Evolutionary conservation across 2,888 invertebrate genomes (phyloP).

Genomic region (Pterobdella sp.): DNA sequence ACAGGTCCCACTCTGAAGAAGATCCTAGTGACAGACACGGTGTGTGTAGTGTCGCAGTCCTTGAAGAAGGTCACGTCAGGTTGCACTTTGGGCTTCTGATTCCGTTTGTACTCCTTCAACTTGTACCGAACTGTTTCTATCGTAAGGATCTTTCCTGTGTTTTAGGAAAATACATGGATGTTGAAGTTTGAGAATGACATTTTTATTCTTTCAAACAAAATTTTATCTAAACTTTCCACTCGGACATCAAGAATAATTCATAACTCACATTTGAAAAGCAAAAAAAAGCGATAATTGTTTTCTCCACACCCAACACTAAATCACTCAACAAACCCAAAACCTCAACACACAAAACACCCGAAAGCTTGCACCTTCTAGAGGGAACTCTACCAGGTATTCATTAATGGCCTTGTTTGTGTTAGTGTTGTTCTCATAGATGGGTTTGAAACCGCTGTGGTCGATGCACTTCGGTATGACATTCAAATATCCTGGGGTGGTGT

Average conservation of each 20-base stretch:
- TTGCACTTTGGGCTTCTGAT: not conserved
- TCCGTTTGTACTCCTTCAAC: not conserved
- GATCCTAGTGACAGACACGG: not conserved
- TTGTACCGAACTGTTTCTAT: slow-evolving; percentile 6
- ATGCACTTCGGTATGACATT: slow-evolving; percentile 6
- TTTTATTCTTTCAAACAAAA: no score
- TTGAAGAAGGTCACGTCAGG: slow-evolving; percentile 7
- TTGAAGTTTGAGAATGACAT: no score
- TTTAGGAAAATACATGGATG: no score
- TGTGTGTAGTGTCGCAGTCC: not conserved
- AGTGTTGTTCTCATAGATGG: not conserved
- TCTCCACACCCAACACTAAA: no score
- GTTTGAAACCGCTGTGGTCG: not conserved
- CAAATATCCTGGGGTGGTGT: not conserved
- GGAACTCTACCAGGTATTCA: not conserved
- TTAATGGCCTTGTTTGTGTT: not conserved
- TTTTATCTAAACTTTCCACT: no score
- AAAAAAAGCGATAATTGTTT: no score
- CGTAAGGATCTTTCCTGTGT: slow-evolving; percentile 3
- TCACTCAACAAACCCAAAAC: no score
- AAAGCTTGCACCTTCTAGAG: not conserved
- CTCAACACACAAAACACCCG: not conserved
- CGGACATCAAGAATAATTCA: no score
- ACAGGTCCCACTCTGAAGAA: slow-evolving; percentile 4
- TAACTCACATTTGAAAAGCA: no score